phyloP scores from a whole-genome alignment of 2,797 vertebrate species.

The Anguilla megastoma region DNA sequence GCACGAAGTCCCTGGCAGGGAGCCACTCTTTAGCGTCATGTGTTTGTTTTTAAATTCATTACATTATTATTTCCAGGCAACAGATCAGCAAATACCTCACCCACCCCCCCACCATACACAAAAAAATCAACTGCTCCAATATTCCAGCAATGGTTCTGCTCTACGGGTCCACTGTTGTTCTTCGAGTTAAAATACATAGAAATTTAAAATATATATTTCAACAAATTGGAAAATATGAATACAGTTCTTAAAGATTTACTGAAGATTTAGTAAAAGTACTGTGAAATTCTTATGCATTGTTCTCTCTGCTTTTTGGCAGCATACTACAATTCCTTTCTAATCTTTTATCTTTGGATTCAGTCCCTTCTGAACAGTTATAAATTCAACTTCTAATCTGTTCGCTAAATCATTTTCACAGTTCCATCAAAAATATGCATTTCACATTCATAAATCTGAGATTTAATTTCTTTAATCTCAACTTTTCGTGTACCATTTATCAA shows the following conservation, averaged over 20 bases:
- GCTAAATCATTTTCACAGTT: neutral
- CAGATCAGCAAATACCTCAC: conserved; percentile 46
- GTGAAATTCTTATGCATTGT: conserved; percentile 32
- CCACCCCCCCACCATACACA: conserved; percentile 47
- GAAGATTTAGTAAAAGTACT: conserved; percentile 49
- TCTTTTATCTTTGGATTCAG: neutral
- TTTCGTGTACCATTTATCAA: neutral
- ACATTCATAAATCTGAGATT: neutral
- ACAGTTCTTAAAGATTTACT: conserved; percentile 52
- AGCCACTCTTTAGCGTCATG: conserved; percentile 52
- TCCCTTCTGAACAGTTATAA: neutral
- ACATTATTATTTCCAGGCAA: conserved; percentile 60
- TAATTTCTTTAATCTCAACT: neutral
- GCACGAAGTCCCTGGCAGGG: conserved; percentile 61
- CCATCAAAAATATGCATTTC: neutral
- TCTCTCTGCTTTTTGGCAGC: conserved; percentile 28
- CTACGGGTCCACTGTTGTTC: neutral
- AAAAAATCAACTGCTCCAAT: conserved; percentile 34
- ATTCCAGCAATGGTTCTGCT: conserved; percentile 28
- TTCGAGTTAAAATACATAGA: neutral
- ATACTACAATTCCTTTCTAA: conserved; percentile 23
- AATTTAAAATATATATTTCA: neutral
- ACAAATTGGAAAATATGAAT: conserved; percentile 45
- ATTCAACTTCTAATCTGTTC: neutral
- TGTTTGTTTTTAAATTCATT: conserved; percentile 68